Evolutionary conservation across 2,797 vertebrate species (phyloP), one percentile per base, ranked within the genome.

Genomic region (Lacerta agilis): DNA sequence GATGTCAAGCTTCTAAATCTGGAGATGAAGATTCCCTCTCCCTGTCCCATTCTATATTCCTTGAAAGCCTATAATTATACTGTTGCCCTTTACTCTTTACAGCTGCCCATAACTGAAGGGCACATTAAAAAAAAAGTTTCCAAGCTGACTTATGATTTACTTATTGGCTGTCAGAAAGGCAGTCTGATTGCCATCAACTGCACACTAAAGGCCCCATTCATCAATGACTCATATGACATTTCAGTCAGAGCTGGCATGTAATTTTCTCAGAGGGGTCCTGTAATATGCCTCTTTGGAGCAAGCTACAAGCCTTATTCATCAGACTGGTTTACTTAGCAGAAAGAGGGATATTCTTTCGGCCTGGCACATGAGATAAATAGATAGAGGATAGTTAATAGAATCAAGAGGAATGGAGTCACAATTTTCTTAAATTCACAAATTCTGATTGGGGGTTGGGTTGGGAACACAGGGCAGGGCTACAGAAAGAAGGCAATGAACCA

Each of bases 201-300:
- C 36, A 61, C 83, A 82, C 84, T 90, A 90, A 71, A 67, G 73
- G 43, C 6, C 33, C 23, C 58, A 90, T 49, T 72, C 41, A 89
- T 91, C 88, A 89, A 79, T 45, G 43, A 88, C 45, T 87, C 8
- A 33, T 38, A 64, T 23, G 43, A n/a, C 83, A 91, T 85, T 87
- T 90, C 58, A 86, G 76, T 79, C 38, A 71, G 17, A 72, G 86
- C 83, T 94, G 93, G 91, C 49, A 76, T 71, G 58, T 61, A 79
- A 92, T 76, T 94, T 33, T 89, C 87, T 81, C 85, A 77, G 90
- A 89, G 89, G 76, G 41, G 82, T 58, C 82, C n/a, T 1, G 29
- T 81, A 92, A 90, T 82, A 90, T 64, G 64, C 82, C 83, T 92
- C 87, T 93, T 93, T 80, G 55, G 58, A 92, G 41, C 89, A 77